Percentiles rank a stretch among this genome's conserved stretches.
phyloP scores from a whole-genome alignment of 1,140 invertebrate genomes.

The Eumeta japonica region DNA sequence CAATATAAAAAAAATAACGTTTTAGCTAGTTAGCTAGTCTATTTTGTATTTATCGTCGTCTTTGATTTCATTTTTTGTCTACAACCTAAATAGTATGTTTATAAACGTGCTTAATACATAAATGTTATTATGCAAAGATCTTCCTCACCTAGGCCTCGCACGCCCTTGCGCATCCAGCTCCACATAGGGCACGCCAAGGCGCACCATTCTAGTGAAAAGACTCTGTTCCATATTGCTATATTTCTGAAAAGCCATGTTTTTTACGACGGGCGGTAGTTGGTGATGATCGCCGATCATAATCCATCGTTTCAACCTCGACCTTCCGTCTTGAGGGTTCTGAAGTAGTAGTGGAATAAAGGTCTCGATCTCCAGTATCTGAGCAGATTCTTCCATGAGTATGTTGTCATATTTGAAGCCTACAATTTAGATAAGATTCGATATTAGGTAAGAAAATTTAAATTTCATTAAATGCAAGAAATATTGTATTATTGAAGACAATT shows the following conservation, averaged over 20 bases:
- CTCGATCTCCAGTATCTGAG: slow-evolving; percentile 99
- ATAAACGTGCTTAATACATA: background rate
- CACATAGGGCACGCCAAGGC: slow-evolving; percentile 94
- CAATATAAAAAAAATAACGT: too few species aligned
- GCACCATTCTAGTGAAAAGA: slow-evolving; percentile 93
- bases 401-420: slow-evolving; percentile 95
- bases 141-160: slow-evolving; percentile 73
- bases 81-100: too few species aligned
- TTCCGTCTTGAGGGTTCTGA: slow-evolving; percentile 96
- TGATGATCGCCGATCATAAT: slow-evolving; percentile 99
- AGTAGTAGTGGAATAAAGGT: slow-evolving; percentile 97
- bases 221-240: slow-evolving; percentile 99
- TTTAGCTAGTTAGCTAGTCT: too few species aligned
- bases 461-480: slow-evolving; percentile 9
- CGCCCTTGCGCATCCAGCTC: slow-evolving; percentile 97
- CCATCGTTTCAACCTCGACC: slow-evolving; percentile 96
- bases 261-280: slow-evolving; percentile 98
- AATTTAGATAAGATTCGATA: slow-evolving; percentile 5
- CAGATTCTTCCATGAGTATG: slow-evolving; percentile 98
- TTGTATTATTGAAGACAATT: too few species aligned
- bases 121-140: slow-evolving; percentile 4
- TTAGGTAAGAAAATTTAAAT: slow-evolving; percentile 7
- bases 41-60: too few species aligned
- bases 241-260: slow-evolving; percentile 99
- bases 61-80: too few species aligned